phyloP scores from a whole-genome alignment of 2,797 vertebrate genomes.

The Chelon auratus region DNA sequence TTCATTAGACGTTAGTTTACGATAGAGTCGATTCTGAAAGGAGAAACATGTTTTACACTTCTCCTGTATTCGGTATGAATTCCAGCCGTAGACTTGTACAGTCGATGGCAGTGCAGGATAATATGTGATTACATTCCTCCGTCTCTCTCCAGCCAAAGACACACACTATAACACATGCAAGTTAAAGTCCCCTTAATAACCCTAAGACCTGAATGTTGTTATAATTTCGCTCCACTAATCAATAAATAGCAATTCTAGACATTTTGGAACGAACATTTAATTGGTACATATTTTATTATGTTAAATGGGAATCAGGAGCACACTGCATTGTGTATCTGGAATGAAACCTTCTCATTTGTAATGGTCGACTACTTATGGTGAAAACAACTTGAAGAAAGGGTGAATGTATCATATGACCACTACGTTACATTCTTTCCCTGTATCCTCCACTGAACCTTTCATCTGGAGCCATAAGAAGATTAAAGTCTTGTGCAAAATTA shows the following conservation, averaged over 20 bases:
- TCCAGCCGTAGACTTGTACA: background rate
- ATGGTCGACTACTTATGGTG: slow-evolving; percentile 26
- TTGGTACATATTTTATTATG: background rate
- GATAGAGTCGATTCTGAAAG: background rate
- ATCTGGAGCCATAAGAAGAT: slow-evolving; percentile 74
- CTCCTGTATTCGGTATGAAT: slow-evolving; percentile 16
- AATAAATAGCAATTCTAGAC: background rate
- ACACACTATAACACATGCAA: slow-evolving; percentile 3
- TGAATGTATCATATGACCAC: slow-evolving; percentile 79
- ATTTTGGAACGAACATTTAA: background rate
- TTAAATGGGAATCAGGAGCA: background rate
- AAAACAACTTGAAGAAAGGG: slow-evolving; percentile 39
- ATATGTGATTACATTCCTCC: slow-evolving; percentile 36
- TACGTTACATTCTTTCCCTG: slow-evolving; percentile 70
- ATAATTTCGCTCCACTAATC: background rate
- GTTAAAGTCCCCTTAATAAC: background rate
- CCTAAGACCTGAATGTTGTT: background rate
- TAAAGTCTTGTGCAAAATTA: slow-evolving; percentile 63
- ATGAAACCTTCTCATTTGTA: slow-evolving; percentile 25
- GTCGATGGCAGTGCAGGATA: slow-evolving; percentile 1
- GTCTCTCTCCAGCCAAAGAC: background rate
- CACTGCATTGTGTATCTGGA: background rate
- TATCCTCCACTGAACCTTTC: slow-evolving; percentile 60
- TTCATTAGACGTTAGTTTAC: background rate
- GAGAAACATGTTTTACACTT: slow-evolving; percentile 8